Evolutionary conservation across 2,113 vertebrate species (phyloP).

Genomic region (Aplodontia rufa): DNA sequence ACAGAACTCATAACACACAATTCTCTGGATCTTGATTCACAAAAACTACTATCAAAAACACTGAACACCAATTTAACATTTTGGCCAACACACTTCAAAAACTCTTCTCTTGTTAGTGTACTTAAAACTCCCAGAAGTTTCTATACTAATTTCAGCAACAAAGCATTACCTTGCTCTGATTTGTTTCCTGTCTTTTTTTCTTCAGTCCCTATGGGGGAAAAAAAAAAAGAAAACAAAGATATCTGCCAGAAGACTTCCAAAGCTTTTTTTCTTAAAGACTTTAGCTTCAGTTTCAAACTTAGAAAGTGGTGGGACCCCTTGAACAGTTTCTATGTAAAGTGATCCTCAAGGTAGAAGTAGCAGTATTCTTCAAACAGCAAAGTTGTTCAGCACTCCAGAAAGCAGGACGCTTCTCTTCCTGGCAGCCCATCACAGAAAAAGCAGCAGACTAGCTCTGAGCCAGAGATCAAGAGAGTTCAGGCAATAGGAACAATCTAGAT

Average conservation of each 20-base stretch:
- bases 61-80: slow-evolving; percentile 32
- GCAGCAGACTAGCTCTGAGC: neutral
- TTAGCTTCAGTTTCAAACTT: neutral
- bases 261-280: slow-evolving; percentile 22
- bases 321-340: neutral
- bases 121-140: neutral
- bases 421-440: neutral
- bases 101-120: neutral
- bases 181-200: slow-evolving; percentile 36
- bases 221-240: slow-evolving; percentile 36
- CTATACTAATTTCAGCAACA: neutral
- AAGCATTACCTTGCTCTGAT: neutral
- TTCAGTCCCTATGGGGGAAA: neutral
- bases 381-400: neutral
- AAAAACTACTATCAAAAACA: neutral
- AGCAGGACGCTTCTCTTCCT: neutral
- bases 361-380: slow-evolving; percentile 47
- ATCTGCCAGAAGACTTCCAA: neutral
- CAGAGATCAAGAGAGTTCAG: neutral
- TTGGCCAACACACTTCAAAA: slow-evolving; percentile 26
- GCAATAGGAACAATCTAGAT: neutral
- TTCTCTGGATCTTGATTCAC: neutral
- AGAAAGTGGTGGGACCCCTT: neutral
- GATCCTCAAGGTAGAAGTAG: neutral
- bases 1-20: neutral